Evolutionary conservation across 2,797 vertebrate genomes (phyloP).

Genomic region (Myotis findleyi): DNA sequence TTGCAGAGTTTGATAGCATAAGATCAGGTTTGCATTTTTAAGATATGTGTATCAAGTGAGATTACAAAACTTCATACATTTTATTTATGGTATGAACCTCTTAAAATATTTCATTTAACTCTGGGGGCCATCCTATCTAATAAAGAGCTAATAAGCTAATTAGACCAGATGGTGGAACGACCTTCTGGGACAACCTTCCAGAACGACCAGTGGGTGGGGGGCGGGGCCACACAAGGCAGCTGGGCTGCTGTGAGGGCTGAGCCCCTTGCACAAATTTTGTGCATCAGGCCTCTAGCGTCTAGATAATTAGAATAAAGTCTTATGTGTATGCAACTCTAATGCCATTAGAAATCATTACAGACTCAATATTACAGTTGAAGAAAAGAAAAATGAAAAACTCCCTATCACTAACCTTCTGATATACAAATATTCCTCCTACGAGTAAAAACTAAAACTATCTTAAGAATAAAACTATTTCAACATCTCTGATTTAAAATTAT

Average conservation of each 20-base stretch:
- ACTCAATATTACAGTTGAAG: background rate
- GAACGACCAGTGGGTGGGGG: too few species aligned
- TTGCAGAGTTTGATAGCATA: background rate
- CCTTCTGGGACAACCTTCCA: too few species aligned
- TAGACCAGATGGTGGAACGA: too few species aligned
- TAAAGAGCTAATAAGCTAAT: too few species aligned
- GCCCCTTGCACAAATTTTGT: too few species aligned
- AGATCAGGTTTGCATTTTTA: conserved; percentile 29
- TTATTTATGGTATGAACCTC: background rate
- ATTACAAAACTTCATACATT: background rate
- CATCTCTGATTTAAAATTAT: conserved; percentile 61
- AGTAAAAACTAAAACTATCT: background rate
- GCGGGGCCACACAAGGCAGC: too few species aligned
- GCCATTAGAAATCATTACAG: background rate
- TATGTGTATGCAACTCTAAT: background rate
- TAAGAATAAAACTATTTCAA: background rate
- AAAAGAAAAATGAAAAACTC: background rate
- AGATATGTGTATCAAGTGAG: background rate
- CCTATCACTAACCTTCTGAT: background rate
- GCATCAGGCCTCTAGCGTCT: background rate
- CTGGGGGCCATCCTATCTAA: background rate
- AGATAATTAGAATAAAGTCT: conserved; percentile 21
- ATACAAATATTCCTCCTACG: background rate
- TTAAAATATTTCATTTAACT: conserved; percentile 57
- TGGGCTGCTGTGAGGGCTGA: too few species aligned